These are phyloP conservation scores for Wiebesia pumilae DNA, from an alignment of 1,140 invertebrate species.

Conservation along the genomic window DNA sequence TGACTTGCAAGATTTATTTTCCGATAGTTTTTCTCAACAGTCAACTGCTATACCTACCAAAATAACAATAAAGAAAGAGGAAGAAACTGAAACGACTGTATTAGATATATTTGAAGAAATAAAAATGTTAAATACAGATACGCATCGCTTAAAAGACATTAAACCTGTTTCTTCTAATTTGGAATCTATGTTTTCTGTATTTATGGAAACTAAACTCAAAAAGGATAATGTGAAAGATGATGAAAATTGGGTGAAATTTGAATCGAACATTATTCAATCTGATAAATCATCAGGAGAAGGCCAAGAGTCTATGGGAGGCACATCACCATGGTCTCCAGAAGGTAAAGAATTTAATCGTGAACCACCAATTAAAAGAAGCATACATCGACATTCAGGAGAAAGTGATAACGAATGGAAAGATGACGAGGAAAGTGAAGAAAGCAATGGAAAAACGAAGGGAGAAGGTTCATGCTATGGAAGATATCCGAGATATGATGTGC, in stretches of 20 bases:
- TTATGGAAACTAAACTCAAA: constrained; percentile 61
- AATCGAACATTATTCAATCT: constrained; percentile 65
- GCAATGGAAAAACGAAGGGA: constrained; percentile 64
- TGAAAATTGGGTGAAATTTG: constrained; percentile 75
- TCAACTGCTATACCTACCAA: constrained; percentile 55
- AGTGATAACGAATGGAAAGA: constrained; percentile 75
- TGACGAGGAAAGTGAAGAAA: constrained; percentile 70
- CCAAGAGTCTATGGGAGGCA: constrained; percentile 75
- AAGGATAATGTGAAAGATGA: constrained; percentile 65
- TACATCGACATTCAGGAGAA: constrained; percentile 68
- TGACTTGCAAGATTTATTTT: constrained; percentile 69
- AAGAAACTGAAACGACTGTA: constrained; percentile 58
- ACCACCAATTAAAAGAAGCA: constrained; percentile 63
- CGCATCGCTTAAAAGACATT: constrained; percentile 45
- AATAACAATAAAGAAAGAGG: constrained; percentile 57
- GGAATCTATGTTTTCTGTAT: constrained; percentile 68
- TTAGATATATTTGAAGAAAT: constrained; percentile 73
- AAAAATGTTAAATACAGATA: constrained; percentile 66
- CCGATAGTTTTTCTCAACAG: constrained; percentile 60
- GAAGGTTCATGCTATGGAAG: constrained; percentile 60
- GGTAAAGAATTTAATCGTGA: constrained; percentile 79
- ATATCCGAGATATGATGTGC: constrained; percentile 59
- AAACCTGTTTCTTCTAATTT: constrained; percentile 61
- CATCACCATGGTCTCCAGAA: constrained; percentile 86
- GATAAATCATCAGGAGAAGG: constrained; percentile 70